Evolutionary conservation across 2,797 vertebrate species (phyloP).

Genomic region (Cichlasoma orientale): DNA sequence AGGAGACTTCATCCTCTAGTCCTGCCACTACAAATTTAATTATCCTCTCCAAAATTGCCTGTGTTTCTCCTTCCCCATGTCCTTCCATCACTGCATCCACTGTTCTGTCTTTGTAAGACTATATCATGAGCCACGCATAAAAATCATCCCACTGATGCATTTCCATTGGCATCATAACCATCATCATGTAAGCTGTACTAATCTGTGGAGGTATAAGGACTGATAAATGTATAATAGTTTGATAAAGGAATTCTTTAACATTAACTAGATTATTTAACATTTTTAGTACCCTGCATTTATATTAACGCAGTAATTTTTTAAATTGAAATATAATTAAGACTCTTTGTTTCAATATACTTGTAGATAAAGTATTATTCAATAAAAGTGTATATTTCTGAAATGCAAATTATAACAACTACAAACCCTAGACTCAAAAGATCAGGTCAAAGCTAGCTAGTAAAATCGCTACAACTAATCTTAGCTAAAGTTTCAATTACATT

Average conservation of each 20-base stretch:
- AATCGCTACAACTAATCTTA: neutral
- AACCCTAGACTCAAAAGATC: neutral
- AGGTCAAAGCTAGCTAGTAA: neutral
- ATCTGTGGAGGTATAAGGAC: too few species aligned
- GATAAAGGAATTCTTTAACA: too few species aligned
- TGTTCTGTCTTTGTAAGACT: neutral
- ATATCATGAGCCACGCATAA: neutral
- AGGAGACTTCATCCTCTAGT: slow-evolving; percentile 42
- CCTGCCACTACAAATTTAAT: slow-evolving; percentile 51
- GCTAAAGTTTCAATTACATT: neutral
- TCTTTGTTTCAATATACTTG: too few species aligned
- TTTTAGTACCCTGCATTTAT: too few species aligned
- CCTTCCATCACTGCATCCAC: neutral
- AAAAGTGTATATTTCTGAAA: neutral
- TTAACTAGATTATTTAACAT: too few species aligned
- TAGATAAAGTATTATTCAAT: neutral
- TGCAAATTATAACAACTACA: neutral
- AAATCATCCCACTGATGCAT: neutral
- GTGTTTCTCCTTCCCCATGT: neutral
- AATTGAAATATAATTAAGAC: too few species aligned
- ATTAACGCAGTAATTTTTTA: too few species aligned
- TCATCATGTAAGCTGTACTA: too few species aligned
- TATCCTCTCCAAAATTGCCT: slow-evolving; percentile 33
- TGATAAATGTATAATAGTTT: too few species aligned
- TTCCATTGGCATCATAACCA: too few species aligned